phyloP scores from a whole-genome alignment of 2,888 invertebrate species.

The Pyralis farinalis region DNA sequence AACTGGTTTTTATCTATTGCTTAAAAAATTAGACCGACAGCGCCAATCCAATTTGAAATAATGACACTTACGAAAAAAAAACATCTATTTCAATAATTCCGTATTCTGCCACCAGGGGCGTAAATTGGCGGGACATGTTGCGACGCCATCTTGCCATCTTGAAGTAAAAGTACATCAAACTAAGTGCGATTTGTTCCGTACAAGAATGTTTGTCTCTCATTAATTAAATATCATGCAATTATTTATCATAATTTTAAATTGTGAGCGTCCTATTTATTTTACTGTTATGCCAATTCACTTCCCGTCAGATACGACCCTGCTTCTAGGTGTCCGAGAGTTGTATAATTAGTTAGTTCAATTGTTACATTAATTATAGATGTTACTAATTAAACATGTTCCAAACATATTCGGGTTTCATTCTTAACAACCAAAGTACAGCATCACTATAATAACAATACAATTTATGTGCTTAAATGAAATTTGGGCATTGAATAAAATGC shows the following conservation, averaged over 20 bases:
- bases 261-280: constrained; percentile 27
- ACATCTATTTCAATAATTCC: too few relatives aligned
- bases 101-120: too few relatives aligned
- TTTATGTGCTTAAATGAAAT: too few relatives aligned
- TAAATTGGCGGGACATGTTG: too few relatives aligned
- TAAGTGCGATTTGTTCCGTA: constrained; percentile 7
- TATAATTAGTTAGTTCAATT: constrained; percentile 57
- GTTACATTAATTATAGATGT: constrained; percentile 70
- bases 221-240: constrained; percentile 22
- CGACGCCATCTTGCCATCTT: too few relatives aligned
- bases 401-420: constrained; percentile 35
- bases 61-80: too few relatives aligned
- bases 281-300: constrained; percentile 39
- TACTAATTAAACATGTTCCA: constrained; percentile 74
- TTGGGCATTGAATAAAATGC: too few relatives aligned
- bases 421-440: background rate
- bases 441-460: too few relatives aligned
- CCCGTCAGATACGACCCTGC: constrained; percentile 28
- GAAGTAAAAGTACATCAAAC: too few relatives aligned
- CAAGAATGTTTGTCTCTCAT: background rate
- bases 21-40: too few relatives aligned
- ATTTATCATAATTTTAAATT: constrained; percentile 19
- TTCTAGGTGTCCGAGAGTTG: constrained; percentile 38
- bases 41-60: too few relatives aligned
- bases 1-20: too few relatives aligned